Evolutionary conservation across 2,888 invertebrate genomes (phyloP), one percentile per base, ranked within the genome.

Genomic region (Cephus runcator): DNA sequence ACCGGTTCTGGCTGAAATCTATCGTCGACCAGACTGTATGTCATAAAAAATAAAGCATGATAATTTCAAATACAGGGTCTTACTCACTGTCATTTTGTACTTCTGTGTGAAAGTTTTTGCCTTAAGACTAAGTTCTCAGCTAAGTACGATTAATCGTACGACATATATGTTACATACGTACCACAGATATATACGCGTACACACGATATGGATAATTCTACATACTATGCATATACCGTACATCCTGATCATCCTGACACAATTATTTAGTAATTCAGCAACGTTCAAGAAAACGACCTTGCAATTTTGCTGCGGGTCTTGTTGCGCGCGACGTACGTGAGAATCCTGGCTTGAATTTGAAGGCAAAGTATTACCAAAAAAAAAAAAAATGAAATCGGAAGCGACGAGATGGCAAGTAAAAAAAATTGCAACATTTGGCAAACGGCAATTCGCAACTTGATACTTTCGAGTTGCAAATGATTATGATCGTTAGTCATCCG

Each of bases 1-100:
- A 56, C 31, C 56, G 56, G 56, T 56, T 56, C 56, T 15, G 56
- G 9, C 56, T 56, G 56, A 56, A 71, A 34, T 33, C 33, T 71
- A 71, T 33, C 71, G 71, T 71, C 71, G 71, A 71, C 71, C 71
- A 33, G 56, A 56, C 23, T 56, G 56, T 56, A 56, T 23, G 71
- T 71, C 71, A 34, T 34, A 31, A 34, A 31, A 23, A 34, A 71
- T 71, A 71, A 71, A 34, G 31, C 12, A 71, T 36, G 35, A 74
- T 74, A 56, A 74, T 75, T 77, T 69, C 40, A 56, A 77, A 77
- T 75, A 77, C 77, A 77, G 75, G 77, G 77, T 77, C 77, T 77
- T 35, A 34, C 74, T 77, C 77, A 56, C 77, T 77, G 77, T 77
- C 77, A 77, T 75, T 77, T 77, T 76, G 34, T 77, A 75, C 77